These are phyloP conservation scores for Ispidina lecontei DNA, from an alignment of 2,797 vertebrate species.

Conservation along the genomic window DNA sequence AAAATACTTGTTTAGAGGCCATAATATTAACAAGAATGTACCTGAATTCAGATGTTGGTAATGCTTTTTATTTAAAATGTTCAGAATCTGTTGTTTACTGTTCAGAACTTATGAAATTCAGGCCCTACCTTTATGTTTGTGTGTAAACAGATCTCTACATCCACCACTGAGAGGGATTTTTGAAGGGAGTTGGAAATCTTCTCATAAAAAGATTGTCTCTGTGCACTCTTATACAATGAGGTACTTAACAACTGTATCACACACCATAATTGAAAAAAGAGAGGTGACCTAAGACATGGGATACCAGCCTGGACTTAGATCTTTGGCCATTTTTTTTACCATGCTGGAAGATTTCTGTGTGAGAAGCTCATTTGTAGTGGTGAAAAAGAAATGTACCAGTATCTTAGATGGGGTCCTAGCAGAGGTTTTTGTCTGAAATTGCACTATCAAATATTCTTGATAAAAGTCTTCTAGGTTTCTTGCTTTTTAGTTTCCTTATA, in stretches of 20 bases:
- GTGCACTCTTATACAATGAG: background rate
- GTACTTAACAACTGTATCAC: background rate
- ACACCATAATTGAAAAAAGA: background rate
- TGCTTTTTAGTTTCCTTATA: background rate
- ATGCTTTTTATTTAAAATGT: background rate
- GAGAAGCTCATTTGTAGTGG: background rate
- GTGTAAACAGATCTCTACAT: background rate
- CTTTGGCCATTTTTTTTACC: background rate
- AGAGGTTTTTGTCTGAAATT: background rate
- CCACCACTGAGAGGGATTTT: background rate
- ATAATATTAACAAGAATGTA: background rate
- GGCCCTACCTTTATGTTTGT: background rate
- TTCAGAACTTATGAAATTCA: background rate
- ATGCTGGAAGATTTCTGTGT: background rate
- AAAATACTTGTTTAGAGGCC: background rate
- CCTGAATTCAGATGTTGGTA: background rate
- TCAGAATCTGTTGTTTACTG: background rate
- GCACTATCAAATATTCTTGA: background rate
- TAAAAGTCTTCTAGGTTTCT: background rate
- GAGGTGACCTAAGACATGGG: background rate
- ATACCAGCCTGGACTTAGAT: background rate
- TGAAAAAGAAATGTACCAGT: background rate
- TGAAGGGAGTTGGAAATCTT: background rate
- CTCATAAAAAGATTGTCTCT: background rate
- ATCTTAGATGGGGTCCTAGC: background rate